Evolutionary conservation across 1,140 invertebrate genomes (phyloP).

Genomic region (Lepidurus packardi): DNA sequence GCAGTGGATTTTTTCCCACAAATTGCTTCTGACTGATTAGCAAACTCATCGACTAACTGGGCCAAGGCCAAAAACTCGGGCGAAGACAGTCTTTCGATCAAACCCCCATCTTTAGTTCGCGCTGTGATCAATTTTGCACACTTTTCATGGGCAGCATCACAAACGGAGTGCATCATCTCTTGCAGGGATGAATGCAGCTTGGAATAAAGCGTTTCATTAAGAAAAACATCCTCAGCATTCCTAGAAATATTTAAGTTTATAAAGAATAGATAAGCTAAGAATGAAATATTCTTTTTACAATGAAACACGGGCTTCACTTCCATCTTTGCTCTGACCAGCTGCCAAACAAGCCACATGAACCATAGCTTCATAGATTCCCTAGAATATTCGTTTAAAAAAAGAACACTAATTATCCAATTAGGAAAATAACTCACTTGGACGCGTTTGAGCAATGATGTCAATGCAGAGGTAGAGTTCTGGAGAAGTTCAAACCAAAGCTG

Average conservation of each 20-base stretch:
- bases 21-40: slow-evolving; percentile 64
- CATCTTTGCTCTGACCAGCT: slow-evolving; percentile 38
- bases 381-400: slow-evolving; percentile 25
- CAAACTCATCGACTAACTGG: slow-evolving; percentile 71
- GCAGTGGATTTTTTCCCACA: slow-evolving; percentile 72
- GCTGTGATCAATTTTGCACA: slow-evolving; percentile 77
- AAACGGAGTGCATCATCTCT: slow-evolving; percentile 69
- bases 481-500: slow-evolving; percentile 74
- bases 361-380: slow-evolving; percentile 68
- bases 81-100: slow-evolving; percentile 55
- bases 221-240: slow-evolving; percentile 13
- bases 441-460: slow-evolving; percentile 58
- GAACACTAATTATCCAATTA: neutral
- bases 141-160: slow-evolving; percentile 85
- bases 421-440: slow-evolving; percentile 51
- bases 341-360: slow-evolving; percentile 45
- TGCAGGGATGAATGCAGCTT: slow-evolving; percentile 51
- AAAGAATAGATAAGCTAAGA: neutral
- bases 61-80: slow-evolving; percentile 72
- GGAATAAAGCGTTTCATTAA: slow-evolving; percentile 23
- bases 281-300: neutral
- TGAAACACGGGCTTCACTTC: neutral
- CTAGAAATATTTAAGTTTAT: neutral
- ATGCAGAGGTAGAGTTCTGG: slow-evolving; percentile 62
- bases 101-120: slow-evolving; percentile 54